Evolutionary conservation across 2,888 invertebrate species (phyloP).

Genomic region (Erannis defoliaria): DNA sequence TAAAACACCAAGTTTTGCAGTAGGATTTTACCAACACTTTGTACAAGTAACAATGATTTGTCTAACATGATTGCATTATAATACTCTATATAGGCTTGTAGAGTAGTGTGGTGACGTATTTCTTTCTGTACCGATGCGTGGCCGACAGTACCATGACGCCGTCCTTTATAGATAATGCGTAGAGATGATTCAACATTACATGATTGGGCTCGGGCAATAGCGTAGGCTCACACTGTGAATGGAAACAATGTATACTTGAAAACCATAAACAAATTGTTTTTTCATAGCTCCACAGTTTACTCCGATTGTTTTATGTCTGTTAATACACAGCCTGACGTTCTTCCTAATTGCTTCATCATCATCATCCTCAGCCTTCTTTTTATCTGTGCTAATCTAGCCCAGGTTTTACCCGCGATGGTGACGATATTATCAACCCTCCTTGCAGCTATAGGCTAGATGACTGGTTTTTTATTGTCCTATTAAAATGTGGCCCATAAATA

Average conservation of each 20-base stretch:
- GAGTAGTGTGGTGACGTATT: conserved; percentile 99
- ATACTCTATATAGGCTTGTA: conserved; percentile 97
- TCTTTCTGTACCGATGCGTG: conserved; percentile 99
- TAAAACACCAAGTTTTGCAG: not conserved
- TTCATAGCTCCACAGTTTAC: no score
- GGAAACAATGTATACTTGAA: not conserved
- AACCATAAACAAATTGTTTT: not conserved
- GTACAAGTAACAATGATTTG: conserved; percentile 10
- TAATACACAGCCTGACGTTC: no score
- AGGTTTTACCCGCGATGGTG: no score
- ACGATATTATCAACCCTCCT: no score
- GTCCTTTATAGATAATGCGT: conserved; percentile 99
- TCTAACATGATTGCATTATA: conserved; percentile 22
- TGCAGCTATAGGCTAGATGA: no score
- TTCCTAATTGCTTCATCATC: no score
- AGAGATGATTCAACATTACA: conserved; percentile 99
- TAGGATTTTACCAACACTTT: conserved; percentile 9
- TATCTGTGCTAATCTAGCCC: no score
- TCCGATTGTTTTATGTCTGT: no score
- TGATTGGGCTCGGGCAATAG: conserved; percentile 99
- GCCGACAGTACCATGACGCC: conserved; percentile 99
- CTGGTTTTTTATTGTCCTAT: no score
- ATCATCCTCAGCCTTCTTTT: no score
- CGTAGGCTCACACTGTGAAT: conserved; percentile 97
- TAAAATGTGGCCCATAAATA: no score